Evolutionary conservation across 2,888 invertebrate species (phyloP), one percentile per base, ranked within the genome.

Genomic region (Macaria liturata): DNA sequence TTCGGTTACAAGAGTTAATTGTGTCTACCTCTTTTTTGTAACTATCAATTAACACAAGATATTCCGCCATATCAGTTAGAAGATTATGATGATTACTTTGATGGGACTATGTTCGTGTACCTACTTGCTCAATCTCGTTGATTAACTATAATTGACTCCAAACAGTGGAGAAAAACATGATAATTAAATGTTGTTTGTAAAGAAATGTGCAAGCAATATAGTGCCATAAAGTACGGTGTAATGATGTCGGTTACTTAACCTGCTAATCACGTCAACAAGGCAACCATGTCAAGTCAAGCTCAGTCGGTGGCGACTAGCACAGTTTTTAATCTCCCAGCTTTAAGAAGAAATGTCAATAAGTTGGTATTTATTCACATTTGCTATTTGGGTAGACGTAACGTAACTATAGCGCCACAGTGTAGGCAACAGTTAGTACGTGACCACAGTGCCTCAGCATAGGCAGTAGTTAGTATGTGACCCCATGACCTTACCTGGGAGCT

Each of bases 341-440:
- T 46, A 40, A 46, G 50, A 54, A 59, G 40, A 57, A 61, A 48
- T 57, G 57, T 58, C 61, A 61, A 61, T 61, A 57, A 46, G 34
- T 30, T 51, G 46, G 44, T 57, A 57, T 61, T 61, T 61, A 46
- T 54, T 43, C 50, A 49, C 48, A 31, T 61, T 49, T 51, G 54
- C 49, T 34, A 42, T 47, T 40, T 39, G 49, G 47, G 46, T 34
- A 46, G 52, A 8, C 5, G 42, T 60, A 57, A 55, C 46, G 61
- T 55, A 61, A 61, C 20, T 20, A 20, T 20, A 20, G 20, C 48
- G 52, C 4, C 57, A 52, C 61, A 59, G 55, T 42, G 9, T 8
- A 3, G 3, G 51, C 7, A 9, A 32, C 34, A 59, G 59, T 52
- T 42, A n/a, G 34, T 52, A 4, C 6, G 54, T 47, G 54, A 20